Evolutionary conservation across 2,113 vertebrate species (phyloP), one percentile per base, ranked within the genome.

Genomic region (Perognathus longimembris): DNA sequence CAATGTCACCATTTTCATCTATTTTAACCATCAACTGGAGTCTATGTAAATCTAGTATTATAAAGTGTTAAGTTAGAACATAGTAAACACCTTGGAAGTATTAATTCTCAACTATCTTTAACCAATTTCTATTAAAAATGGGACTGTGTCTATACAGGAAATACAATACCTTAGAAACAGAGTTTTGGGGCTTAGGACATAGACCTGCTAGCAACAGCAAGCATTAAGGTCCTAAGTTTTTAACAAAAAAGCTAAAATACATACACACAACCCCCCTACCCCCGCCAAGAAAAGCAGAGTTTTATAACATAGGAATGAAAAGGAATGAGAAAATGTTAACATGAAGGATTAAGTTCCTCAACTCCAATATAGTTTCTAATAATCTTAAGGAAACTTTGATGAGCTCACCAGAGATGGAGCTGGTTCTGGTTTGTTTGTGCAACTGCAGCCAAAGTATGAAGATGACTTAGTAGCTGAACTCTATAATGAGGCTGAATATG

Each of bases 371-470:
- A 84, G 38, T 75, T 42, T 34, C 18, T 6, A 63, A 30, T 50
- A 66, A 69, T 32, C 2, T 21, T 42, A 85, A 66, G 30, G 59
- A 38, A 78, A 90, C 84, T 0, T 7, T 45, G 95, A 4, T 12
- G 45, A 71, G 96, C 98, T 97, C 69, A 99, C 99, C 99, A 99
- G 5, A 99, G 98, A 95, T 99, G 99, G 93, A 99, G 99, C 97
- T 99, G 99, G 94, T 99, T 99, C 97, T 99, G 99, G 97, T 99
- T 99, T 83, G 99, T 99, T 96, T 99, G 99, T 0, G 99, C 99
- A 11, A 99, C 99, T 2, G 99, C 99, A 34, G 99, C 99, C 95
- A 99, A 97, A 36, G 99, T 99, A 97, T 99, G 99, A 73, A 99
- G 99, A 70, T 99, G 99, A 91, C 99, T 99, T 76, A 99, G 98